These are phyloP conservation scores for Troilus luridus DNA, from an alignment of 2,888 invertebrate genomes.

Conservation along the genomic window DNA sequence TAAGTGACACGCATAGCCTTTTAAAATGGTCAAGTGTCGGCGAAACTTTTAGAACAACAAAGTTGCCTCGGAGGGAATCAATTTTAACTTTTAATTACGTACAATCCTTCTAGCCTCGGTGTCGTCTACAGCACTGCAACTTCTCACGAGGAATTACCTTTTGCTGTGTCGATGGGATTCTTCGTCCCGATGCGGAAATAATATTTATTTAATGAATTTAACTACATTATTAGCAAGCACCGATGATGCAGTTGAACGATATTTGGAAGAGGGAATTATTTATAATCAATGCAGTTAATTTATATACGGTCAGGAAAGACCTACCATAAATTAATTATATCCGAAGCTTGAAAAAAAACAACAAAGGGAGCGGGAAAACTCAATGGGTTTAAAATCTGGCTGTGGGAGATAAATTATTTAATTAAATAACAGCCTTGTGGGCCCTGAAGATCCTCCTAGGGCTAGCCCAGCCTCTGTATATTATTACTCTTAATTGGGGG, in stretches of 20 bases:
- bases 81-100: slow-evolving; percentile 35
- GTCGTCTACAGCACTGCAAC: neutral
- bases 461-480: too few species aligned
- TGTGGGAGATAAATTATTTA: too few species aligned
- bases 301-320: neutral
- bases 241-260: neutral
- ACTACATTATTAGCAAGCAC: neutral
- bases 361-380: too few species aligned
- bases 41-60: neutral
- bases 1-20: slow-evolving; percentile 1
- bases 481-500: too few species aligned
- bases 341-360: too few species aligned
- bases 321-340: neutral
- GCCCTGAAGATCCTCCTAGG: too few species aligned
- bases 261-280: neutral
- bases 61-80: neutral
- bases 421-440: too few species aligned
- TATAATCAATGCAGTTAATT: neutral
- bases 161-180: neutral
- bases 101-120: neutral
- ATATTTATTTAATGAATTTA: neutral
- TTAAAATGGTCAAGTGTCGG: slow-evolving; percentile 13
- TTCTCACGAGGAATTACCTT: neutral
- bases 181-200: neutral
- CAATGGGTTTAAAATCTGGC: too few species aligned